phyloP scores from a whole-genome alignment of 2,797 vertebrate species.

The Phrynocephalus guinanensis region DNA sequence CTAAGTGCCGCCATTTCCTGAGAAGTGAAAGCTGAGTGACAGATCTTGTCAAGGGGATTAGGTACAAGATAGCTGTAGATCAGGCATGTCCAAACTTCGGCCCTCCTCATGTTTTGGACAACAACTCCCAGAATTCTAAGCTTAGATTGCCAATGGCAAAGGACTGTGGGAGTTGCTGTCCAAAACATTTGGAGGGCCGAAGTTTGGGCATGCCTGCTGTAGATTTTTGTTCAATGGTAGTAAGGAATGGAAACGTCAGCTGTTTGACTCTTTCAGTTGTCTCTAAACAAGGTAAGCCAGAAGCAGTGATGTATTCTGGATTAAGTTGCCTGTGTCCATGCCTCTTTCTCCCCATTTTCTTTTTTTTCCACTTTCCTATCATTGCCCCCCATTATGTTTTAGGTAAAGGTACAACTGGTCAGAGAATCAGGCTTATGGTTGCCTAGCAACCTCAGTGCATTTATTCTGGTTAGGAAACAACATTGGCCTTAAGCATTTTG shows the following conservation, averaged over 20 bases:
- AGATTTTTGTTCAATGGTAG: not conserved
- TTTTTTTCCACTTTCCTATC: not conserved
- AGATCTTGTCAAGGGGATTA: not conserved
- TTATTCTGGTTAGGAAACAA: not conserved
- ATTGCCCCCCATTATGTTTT: not conserved
- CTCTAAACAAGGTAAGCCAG: not conserved
- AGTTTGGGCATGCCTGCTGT: not conserved
- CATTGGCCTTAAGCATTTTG: not conserved
- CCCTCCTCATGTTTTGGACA: too few species aligned
- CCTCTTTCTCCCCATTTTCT: too few species aligned
- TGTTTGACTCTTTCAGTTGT: not conserved
- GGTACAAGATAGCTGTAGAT: not conserved
- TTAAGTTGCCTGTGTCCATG: too few species aligned
- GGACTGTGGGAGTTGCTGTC: too few species aligned
- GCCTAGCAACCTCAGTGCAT: slow-evolving; percentile 16
- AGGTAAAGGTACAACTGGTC: not conserved
- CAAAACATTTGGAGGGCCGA: too few species aligned
- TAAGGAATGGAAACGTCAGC: not conserved
- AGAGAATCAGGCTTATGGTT: slow-evolving; percentile 15
- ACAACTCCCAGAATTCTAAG: too few species aligned
- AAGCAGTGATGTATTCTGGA: not conserved
- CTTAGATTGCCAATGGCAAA: too few species aligned
- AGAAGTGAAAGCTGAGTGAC: not conserved
- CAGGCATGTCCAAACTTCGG: too few species aligned
- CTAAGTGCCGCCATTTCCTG: not conserved